These are phyloP conservation scores for Pica pica DNA, from an alignment of 2,113 vertebrate genomes.

Conservation along the genomic window DNA sequence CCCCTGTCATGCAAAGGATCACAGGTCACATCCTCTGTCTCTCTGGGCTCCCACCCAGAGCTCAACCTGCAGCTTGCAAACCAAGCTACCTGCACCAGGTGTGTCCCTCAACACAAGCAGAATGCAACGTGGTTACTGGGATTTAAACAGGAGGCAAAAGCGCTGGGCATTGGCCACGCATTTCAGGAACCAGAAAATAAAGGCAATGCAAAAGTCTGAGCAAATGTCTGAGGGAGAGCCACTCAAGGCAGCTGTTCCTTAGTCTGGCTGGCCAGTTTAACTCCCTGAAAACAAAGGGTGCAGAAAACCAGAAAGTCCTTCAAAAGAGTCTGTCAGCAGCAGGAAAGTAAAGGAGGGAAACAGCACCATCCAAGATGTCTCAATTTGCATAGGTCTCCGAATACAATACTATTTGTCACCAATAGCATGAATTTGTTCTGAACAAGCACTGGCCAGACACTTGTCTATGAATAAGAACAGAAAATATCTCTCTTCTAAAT, in stretches of 20 bases:
- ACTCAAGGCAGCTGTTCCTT: neutral
- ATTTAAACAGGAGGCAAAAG: neutral
- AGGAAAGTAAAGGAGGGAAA: neutral
- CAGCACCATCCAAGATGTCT: neutral
- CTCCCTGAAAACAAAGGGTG: neutral
- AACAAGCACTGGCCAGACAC: neutral
- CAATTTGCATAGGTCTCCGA: neutral
- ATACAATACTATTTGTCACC: neutral
- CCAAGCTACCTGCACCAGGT: neutral
- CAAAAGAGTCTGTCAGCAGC: neutral
- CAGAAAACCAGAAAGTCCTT: neutral
- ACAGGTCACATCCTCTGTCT: neutral
- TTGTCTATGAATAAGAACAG: neutral
- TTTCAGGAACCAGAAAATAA: neutral
- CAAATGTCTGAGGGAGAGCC: neutral
- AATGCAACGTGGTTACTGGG: accelerated
- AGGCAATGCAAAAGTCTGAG: neutral
- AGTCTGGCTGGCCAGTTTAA: neutral
- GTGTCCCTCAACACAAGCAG: neutral
- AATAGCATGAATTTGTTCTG: neutral
- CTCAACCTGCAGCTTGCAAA: neutral
- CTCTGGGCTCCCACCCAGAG: neutral
- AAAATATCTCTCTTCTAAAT: neutral
- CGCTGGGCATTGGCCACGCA: accelerated
- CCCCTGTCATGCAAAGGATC: neutral